Evolutionary conservation across 2,888 invertebrate species (phyloP).

Genomic region (Noctua comes): DNA sequence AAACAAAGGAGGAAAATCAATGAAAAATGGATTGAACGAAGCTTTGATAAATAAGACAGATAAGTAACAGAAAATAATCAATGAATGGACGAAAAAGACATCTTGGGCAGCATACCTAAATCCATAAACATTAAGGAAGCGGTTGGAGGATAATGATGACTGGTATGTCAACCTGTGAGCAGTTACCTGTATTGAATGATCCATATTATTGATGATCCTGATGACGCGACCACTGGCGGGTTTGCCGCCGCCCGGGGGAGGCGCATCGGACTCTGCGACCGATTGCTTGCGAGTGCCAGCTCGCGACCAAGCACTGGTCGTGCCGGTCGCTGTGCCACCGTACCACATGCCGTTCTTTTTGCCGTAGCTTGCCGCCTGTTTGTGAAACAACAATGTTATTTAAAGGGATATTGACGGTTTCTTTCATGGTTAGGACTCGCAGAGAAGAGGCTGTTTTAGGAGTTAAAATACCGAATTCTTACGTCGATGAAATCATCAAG

Average conservation of each 20-base stretch:
- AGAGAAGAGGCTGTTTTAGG: background rate
- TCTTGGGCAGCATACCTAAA: too few species aligned
- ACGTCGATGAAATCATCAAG: background rate
- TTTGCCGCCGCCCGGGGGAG: constrained; percentile 93
- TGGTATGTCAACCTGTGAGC: too few species aligned
- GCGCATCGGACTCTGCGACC: constrained; percentile 95
- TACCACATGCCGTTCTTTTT: constrained; percentile 98
- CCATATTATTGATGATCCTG: constrained; percentile 97
- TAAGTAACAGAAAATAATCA: too few species aligned
- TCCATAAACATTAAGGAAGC: too few species aligned
- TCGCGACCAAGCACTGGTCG: constrained; percentile 92
- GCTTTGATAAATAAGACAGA: too few species aligned
- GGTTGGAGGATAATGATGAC: too few species aligned
- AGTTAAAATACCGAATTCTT: background rate
- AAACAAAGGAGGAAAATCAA: too few species aligned
- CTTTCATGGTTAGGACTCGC: background rate
- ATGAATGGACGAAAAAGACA: too few species aligned
- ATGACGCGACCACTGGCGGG: constrained; percentile 96
- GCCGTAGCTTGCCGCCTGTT: constrained; percentile 96
- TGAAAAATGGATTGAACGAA: too few species aligned
- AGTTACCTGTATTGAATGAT: constrained; percentile 96
- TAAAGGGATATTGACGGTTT: background rate
- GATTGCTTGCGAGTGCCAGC: constrained; percentile 95
- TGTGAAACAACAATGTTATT: constrained; percentile 2
- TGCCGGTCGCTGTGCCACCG: constrained; percentile 90